Conservation (phyloP, 2,797 vertebrate genomes). For the Delichon dasypus region DNA sequence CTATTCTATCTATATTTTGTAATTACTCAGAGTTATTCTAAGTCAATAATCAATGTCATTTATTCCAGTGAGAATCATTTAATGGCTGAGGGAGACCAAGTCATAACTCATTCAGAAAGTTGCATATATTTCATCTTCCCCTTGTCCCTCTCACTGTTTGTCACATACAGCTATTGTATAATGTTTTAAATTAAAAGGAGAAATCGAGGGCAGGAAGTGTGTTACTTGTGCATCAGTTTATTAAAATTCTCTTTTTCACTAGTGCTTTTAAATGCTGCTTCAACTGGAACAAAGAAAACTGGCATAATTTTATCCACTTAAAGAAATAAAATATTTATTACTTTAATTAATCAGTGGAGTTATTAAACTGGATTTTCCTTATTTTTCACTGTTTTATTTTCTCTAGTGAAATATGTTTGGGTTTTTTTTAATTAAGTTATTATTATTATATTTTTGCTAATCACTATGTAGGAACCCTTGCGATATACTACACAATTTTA, state of each 20-base stretch:
- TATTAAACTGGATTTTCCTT: neutral
- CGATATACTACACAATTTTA: neutral
- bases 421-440: neutral
- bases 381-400: neutral
- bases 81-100: neutral
- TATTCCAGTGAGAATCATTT: conserved; percentile 40
- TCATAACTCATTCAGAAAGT: neutral
- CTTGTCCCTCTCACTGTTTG: neutral
- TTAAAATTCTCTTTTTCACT: neutral
- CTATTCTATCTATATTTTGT: neutral
- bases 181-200: conserved; percentile 43
- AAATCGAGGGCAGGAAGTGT: neutral
- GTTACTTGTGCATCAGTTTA: neutral
- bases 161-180: neutral
- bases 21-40: conserved; percentile 28
- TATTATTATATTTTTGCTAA: neutral
- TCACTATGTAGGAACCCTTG: neutral
- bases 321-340: neutral
- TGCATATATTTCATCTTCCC: neutral
- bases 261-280: neutral
- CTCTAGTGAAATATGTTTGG: neutral
- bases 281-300: neutral
- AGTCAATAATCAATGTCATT: conserved; percentile 42
- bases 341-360: neutral
- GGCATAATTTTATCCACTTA: neutral